Conservation (phyloP, 1,140 invertebrate species). For the Lamellibrachia luymesi region DNA sequence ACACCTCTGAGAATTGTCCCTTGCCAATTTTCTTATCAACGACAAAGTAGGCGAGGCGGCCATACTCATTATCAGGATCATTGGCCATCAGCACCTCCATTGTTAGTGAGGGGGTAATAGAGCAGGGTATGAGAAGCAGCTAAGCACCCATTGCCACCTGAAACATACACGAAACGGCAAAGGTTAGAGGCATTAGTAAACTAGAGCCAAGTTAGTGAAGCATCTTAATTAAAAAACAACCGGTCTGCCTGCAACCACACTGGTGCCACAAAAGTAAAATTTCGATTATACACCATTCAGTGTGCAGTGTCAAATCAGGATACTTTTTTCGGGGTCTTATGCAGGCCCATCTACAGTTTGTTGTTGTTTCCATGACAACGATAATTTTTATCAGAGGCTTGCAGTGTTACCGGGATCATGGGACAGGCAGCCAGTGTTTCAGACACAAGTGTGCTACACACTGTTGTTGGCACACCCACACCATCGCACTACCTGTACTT, state of each 20-base stretch:
- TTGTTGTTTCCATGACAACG: too few species aligned
- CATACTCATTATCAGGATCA: slow-evolving; percentile 27
- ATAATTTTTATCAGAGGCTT: background rate
- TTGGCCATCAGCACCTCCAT: slow-evolving; percentile 7
- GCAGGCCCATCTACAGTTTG: too few species aligned
- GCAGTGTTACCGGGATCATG: background rate
- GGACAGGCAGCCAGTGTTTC: background rate
- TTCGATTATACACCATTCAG: too few species aligned
- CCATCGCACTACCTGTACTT: slow-evolving; percentile 60
- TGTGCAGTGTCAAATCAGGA: too few species aligned
- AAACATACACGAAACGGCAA: background rate
- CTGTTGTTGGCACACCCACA: background rate
- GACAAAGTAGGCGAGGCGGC: slow-evolving; percentile 56
- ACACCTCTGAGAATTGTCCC: slow-evolving; percentile 70
- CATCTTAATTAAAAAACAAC: background rate
- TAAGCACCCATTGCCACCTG: slow-evolving; percentile 3
- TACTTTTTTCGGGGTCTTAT: too few species aligned
- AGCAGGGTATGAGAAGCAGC: slow-evolving; percentile 1
- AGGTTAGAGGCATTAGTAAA: slow-evolving; percentile 9
- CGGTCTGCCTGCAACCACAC: background rate
- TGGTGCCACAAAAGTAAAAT: background rate
- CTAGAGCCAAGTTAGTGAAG: background rate
- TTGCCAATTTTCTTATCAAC: slow-evolving; percentile 67
- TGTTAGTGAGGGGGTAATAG: background rate
- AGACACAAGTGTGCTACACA: background rate